These are phyloP conservation scores for Himalopsyche anomala DNA, from an alignment of 2,888 invertebrate species.

Conservation along the genomic window DNA sequence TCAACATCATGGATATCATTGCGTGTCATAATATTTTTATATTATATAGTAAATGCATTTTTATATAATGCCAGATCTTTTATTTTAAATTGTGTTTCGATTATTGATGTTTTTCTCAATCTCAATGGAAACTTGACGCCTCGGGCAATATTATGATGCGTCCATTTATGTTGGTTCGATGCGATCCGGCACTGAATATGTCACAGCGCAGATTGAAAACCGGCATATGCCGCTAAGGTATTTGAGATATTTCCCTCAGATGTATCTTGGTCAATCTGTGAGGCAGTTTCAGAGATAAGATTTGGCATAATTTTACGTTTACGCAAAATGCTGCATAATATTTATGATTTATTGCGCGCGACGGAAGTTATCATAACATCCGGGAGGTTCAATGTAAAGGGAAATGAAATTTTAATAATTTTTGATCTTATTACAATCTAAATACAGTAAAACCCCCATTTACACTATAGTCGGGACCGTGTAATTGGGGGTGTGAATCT, in stretches of 20 bases:
- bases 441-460: too few species aligned
- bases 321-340: slow-evolving; percentile 39
- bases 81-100: too few species aligned
- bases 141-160: not conserved
- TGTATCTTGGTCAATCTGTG: slow-evolving; percentile 42
- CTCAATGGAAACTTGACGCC: not conserved
- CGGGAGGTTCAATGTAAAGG: not conserved
- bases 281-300: slow-evolving; percentile 41
- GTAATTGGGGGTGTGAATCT: too few species aligned
- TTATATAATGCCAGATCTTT: too few species aligned
- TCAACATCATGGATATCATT: too few species aligned
- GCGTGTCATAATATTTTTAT: too few species aligned
- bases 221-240: slow-evolving; percentile 42
- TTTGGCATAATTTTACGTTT: slow-evolving; percentile 42
- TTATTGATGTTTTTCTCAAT: too few species aligned
- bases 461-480: too few species aligned
- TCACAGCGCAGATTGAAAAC: slow-evolving; percentile 36
- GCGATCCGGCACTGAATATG: not conserved
- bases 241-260: slow-evolving; percentile 29
- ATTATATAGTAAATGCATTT: too few species aligned
- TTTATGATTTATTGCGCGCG: slow-evolving; percentile 38
- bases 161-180: too few species aligned
- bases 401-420: too few species aligned
- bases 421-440: too few species aligned
- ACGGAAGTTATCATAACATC: slow-evolving; percentile 13